Base-by-base conservation (phyloP, 2,797 vertebrate genomes). In the Neostethus bicornis region DNA sequence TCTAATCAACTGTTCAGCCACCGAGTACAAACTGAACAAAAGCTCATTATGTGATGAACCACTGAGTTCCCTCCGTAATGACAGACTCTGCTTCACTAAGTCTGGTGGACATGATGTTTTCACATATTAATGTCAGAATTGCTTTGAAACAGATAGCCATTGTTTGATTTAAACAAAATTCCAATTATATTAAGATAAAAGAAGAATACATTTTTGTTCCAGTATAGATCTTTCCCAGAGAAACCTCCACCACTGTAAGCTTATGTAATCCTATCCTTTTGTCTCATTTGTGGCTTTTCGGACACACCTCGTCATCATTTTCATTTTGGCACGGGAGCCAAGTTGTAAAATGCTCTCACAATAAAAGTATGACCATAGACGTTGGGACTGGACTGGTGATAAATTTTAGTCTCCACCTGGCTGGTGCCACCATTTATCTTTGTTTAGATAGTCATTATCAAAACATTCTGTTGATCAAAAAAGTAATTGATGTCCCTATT, bases 371-470 rank as follows among this genome's bases (percentile, higher is more conserved):
- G 21, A 46, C 43, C 53, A 14, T 5, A 5, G 37, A 37, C 37
- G 2, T 26, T 38, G 19, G 44, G 41, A 46, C 48, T 28, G 26
- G 64, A 47, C 48, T 39, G 25, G 48, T 44, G 39, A 61, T 47
- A 13, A 60, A 54, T 69, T 73, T 66, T 43, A 42, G 71, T 66
- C 73, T 65, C 75, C 81, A 37, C 79, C 81, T 70, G 46, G 42
- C 31, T n/a, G 46, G 68, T 70, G 53, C 85, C 76, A 13, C 45
- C 48, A 16, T 8, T 29, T 4, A 11, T 29, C 16, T 47, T 12
- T 4, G 29, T 49, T 11, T 32, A 29, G 49, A 14, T 12, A 7
- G 13, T 21, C 6, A 5, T 21, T 4, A 19, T 32, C 19, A 37
- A 37, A n/a, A 5, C 13, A 44, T 17, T 43, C 11, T 2, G 29